phyloP scores from a whole-genome alignment of 2,797 vertebrate species.

The Amniataba percoides region DNA sequence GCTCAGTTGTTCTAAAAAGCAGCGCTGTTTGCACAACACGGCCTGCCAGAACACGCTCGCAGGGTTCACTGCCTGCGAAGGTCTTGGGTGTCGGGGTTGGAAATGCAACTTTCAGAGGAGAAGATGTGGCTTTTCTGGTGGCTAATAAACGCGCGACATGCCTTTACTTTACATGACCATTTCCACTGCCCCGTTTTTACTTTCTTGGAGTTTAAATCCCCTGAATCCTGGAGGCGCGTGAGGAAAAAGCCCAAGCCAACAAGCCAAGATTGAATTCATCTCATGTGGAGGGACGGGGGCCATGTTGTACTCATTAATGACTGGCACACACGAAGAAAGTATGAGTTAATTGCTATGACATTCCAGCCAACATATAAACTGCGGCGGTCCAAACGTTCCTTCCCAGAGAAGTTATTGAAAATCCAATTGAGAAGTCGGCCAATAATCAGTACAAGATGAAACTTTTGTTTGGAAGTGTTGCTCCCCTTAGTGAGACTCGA shows the following conservation, averaged over 20 bases:
- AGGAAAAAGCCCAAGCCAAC: conserved; percentile 30
- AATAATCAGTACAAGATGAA: conserved; percentile 54
- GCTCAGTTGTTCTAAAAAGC: conserved; percentile 75
- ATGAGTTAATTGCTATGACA: conserved; percentile 66
- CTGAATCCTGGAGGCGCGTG: conserved; percentile 32
- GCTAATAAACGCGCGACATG: not conserved
- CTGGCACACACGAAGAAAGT: conserved; percentile 69
- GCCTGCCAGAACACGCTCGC: conserved; percentile 73
- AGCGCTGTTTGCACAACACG: conserved; percentile 73
- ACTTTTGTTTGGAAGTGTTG: conserved; percentile 52
- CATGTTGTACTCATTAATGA: conserved; percentile 75
- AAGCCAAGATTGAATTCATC: conserved; percentile 46
- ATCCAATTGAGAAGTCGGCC: conserved; percentile 27
- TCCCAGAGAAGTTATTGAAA: conserved; percentile 47
- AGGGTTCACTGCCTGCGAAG: conserved; percentile 36
- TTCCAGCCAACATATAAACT: conserved; percentile 67
- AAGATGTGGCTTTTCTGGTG: not conserved
- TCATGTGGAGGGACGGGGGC: conserved; percentile 34
- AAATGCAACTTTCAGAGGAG: conserved; percentile 15
- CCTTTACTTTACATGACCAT: not conserved
- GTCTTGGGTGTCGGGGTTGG: conserved; percentile 13
- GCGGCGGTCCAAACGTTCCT: conserved; percentile 47
- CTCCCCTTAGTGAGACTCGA: conserved; percentile 17
- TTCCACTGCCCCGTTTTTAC: conserved; percentile 8
- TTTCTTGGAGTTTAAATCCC: conserved; percentile 11